Conservation (phyloP, 37 sponge, comb jelly and placozoan genomes). For the Geodia barretti region DNA sequence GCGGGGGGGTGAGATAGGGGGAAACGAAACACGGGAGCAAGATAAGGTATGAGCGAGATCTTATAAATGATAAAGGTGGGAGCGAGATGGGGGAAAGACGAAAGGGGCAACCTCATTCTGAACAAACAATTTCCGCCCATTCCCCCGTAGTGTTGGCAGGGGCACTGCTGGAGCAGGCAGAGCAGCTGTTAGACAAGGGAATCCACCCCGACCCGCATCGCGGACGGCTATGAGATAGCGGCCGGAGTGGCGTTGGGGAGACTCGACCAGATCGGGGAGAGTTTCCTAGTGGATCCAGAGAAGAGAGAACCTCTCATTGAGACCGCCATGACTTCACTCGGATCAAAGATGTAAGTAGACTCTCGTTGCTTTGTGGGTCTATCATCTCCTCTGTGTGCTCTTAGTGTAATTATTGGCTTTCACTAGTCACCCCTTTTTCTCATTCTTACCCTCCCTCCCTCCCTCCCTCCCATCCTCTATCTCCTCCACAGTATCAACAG, state of each 20-base stretch:
- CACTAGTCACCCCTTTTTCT: not conserved
- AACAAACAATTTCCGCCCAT: not conserved
- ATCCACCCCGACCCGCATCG: conserved; percentile 96
- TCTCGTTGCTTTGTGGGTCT: too few relatives aligned
- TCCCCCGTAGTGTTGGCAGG: conserved; percentile 89
- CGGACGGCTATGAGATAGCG: conserved; percentile 97
- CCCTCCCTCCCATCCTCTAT: too few relatives aligned
- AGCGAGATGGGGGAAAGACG: too few relatives aligned
- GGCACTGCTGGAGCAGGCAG: conserved; percentile 97
- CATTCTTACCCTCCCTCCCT: not conserved
- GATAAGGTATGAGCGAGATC: too few relatives aligned
- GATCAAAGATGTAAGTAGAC: conserved; percentile 98
- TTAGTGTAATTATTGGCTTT: too few relatives aligned
- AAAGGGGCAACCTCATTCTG: too few relatives aligned
- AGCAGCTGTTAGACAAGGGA: conserved; percentile 89
- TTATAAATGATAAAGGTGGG: too few relatives aligned
- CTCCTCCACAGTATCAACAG: conserved; percentile 81
- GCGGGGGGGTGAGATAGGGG: too few relatives aligned
- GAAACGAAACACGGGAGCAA: too few relatives aligned
- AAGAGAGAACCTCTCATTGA: conserved; percentile 86
- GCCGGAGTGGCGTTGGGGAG: conserved; percentile 76
- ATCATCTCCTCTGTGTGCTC: not conserved
- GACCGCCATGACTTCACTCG: conserved; percentile 96
- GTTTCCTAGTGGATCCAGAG: conserved; percentile 73
- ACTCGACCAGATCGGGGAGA: conserved; percentile 83